Evolutionary conservation across 2,113 vertebrate genomes (phyloP).

Genomic region (Gadus macrocephalus): DNA sequence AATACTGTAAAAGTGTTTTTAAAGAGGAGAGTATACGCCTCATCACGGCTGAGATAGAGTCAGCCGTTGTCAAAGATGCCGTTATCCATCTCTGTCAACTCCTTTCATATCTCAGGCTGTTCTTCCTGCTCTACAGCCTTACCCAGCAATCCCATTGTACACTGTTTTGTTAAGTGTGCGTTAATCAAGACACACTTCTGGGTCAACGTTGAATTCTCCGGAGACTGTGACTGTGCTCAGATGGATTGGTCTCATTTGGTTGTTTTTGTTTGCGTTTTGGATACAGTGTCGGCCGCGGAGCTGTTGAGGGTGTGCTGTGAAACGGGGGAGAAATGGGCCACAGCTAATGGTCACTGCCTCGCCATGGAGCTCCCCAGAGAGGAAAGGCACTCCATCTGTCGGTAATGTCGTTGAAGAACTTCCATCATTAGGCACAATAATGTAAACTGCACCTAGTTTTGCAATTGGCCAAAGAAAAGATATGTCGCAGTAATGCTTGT

Average conservation of each 20-base stretch:
- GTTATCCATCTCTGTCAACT: too few species aligned
- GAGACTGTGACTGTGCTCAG: slow-evolving; percentile 24
- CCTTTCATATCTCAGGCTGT: too few species aligned
- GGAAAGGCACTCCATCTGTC: slow-evolving; percentile 76
- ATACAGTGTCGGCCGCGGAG: slow-evolving; percentile 79
- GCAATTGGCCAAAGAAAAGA: too few species aligned
- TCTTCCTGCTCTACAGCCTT: too few species aligned
- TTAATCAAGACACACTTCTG: neutral
- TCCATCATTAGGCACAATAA: too few species aligned
- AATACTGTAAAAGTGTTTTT: too few species aligned
- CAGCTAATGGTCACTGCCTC: slow-evolving; percentile 80
- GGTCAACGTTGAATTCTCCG: neutral
- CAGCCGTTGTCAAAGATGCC: too few species aligned
- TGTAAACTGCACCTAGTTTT: too few species aligned
- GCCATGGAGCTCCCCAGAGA: slow-evolving; percentile 74
- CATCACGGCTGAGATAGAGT: too few species aligned
- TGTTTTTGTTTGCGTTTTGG: slow-evolving; percentile 33
- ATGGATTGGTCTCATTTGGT: slow-evolving; percentile 24
- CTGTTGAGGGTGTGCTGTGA: slow-evolving; percentile 85
- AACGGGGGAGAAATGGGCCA: slow-evolving; percentile 87
- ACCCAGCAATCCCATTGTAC: slow-evolving; percentile 5
- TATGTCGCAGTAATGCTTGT: too few species aligned
- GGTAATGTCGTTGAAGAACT: slow-evolving; percentile 64
- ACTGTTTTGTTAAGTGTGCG: slow-evolving; percentile 16
- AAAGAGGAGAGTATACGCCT: too few species aligned